Percentiles rank a stretch among this genome's conserved stretches.
Conservation (phyloP, 2,888 invertebrate genomes). For the Pardosa pseudoannulata region DNA sequence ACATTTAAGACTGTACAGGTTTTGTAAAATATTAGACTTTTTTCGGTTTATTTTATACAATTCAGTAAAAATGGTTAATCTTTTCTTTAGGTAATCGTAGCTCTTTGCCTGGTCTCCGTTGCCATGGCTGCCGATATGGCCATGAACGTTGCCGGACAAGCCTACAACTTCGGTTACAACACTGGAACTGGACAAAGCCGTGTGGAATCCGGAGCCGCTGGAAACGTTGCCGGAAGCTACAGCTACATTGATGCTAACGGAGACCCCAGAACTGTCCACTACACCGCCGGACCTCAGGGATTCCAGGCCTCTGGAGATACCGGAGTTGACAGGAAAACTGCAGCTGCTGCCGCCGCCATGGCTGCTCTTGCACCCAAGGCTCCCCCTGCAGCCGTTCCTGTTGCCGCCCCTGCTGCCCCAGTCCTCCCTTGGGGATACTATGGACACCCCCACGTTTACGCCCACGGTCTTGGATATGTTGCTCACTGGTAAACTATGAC, state of each 20-base stretch:
- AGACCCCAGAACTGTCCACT: conserved; percentile 54
- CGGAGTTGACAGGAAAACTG: conserved; percentile 71
- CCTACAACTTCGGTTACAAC: conserved; percentile 64
- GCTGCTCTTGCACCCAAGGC: conserved; percentile 66
- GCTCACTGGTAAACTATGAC: conserved; percentile 15
- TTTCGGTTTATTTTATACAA: no score
- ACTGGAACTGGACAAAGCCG: conserved; percentile 61
- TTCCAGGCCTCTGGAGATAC: conserved; percentile 72
- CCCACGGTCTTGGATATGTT: not conserved
- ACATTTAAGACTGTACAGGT: no score
- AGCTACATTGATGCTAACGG: conserved; percentile 71
- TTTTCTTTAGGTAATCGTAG: conserved; percentile 23
- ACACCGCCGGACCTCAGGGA: conserved; percentile 65
- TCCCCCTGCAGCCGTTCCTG: conserved; percentile 16
- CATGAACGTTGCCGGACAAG: conserved; percentile 35
- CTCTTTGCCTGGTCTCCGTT: conserved; percentile 37
- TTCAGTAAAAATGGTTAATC: not conserved
- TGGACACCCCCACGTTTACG: not conserved
- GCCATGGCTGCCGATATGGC: conserved; percentile 55
- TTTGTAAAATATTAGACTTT: no score
- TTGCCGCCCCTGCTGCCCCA: not conserved
- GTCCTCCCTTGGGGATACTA: not conserved
- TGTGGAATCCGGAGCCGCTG: conserved; percentile 25
- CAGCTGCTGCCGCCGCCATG: conserved; percentile 68
- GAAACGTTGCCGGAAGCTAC: conserved; percentile 56